Percentiles rank a stretch among this genome's conserved stretches.
phyloP scores from a whole-genome alignment of 2,113 vertebrate species.

The Lagenorhynchus albirostris region DNA sequence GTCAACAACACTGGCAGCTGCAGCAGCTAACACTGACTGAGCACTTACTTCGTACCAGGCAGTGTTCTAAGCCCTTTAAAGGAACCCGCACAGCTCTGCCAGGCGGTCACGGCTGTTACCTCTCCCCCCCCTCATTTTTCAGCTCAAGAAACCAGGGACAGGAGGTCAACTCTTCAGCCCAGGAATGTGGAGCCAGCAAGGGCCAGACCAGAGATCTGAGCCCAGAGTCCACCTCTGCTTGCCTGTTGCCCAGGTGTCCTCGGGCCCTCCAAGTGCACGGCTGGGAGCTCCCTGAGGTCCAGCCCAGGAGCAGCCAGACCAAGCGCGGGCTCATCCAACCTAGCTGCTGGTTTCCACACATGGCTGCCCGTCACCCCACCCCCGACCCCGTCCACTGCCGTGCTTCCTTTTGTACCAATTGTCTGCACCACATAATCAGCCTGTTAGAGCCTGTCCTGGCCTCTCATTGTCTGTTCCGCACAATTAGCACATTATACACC shows the following conservation, averaged over 20 bases:
- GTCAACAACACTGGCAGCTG: background rate
- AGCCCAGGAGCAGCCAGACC: background rate
- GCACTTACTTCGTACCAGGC: background rate
- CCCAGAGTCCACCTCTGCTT: background rate
- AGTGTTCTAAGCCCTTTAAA: background rate
- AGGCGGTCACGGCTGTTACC: rapidly evolving
- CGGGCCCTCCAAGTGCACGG: background rate
- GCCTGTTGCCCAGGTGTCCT: background rate
- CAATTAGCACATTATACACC: background rate
- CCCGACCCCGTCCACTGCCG: background rate
- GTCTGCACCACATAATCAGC: constrained; percentile 37
- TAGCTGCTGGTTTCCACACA: background rate
- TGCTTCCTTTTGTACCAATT: background rate
- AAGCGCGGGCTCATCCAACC: background rate
- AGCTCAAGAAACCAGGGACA: background rate
- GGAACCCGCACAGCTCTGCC: background rate
- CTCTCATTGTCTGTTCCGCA: constrained; percentile 44
- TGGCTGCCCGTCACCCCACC: background rate
- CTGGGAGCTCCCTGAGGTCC: rapidly evolving
- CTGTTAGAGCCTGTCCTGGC: background rate
- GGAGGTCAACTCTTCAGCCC: background rate
- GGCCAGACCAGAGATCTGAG: background rate
- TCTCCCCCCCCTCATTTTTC: background rate
- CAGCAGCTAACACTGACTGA: background rate
- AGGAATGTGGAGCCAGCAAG: background rate